phyloP scores from a whole-genome alignment of 2,797 vertebrate genomes.

The Acipenser ruthenus region DNA sequence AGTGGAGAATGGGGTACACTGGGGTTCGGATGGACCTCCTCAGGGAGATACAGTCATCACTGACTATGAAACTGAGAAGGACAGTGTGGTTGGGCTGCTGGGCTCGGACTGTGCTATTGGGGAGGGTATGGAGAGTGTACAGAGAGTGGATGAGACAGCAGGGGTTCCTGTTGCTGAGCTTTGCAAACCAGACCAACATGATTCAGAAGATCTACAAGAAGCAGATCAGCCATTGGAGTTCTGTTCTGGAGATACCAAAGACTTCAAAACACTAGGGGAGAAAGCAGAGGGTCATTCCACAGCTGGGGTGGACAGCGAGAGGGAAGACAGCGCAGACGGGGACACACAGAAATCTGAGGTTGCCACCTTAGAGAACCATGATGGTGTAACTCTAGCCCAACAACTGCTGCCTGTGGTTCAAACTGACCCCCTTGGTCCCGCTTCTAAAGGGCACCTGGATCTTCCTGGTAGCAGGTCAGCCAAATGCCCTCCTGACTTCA shows the following conservation, averaged over 20 bases:
- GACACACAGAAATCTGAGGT: slow-evolving; percentile 1
- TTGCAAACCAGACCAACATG: too few relatives aligned
- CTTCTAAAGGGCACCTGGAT: not conserved
- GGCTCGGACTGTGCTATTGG: too few relatives aligned
- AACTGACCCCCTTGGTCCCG: not conserved
- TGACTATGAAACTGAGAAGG: too few relatives aligned
- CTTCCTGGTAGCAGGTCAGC: not conserved
- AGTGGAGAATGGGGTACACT: too few relatives aligned
- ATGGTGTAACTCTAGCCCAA: not conserved
- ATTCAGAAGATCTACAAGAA: too few relatives aligned
- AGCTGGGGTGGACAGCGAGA: slow-evolving; percentile 11
- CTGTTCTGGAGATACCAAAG: too few relatives aligned
- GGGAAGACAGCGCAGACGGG: slow-evolving; percentile 4
- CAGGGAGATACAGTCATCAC: too few relatives aligned
- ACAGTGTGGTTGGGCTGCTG: too few relatives aligned
- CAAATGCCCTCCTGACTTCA: slow-evolving; percentile 5
- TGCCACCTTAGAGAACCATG: not conserved
- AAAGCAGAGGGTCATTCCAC: not conserved
- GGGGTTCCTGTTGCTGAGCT: not conserved
- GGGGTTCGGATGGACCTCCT: too few relatives aligned
- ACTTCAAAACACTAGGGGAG: not conserved
- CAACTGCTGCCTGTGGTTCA: too few relatives aligned
- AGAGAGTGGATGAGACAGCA: slow-evolving; percentile 1
- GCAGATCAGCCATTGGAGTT: too few relatives aligned
- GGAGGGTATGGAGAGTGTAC: slow-evolving; percentile 6